Conservation (phyloP, 2,888 invertebrate species). For the Oconnorella tubifera region DNA sequence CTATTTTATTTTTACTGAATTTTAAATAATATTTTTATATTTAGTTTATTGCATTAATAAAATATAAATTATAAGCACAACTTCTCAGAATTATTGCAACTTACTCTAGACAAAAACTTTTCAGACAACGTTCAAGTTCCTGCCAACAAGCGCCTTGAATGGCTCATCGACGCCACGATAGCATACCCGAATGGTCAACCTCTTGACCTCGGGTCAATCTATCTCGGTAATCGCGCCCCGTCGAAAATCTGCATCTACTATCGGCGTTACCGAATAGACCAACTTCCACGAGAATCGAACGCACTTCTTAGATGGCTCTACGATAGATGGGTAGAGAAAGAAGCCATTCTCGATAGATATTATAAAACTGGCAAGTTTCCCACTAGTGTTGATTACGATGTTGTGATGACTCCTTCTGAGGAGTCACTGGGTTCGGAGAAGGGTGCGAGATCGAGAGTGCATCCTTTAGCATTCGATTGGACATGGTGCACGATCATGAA, state of each 20-base stretch:
- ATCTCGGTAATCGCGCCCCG: slow-evolving; percentile 70
- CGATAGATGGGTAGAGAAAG: slow-evolving; percentile 83
- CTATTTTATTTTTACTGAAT: too few species aligned
- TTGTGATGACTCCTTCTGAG: background rate
- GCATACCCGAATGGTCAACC: slow-evolving; percentile 83
- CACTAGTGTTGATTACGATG: background rate
- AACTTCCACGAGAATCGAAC: slow-evolving; percentile 74
- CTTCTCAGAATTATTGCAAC: too few species aligned
- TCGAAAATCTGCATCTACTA: slow-evolving; percentile 77
- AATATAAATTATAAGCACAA: too few species aligned
- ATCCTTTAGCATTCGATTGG: background rate
- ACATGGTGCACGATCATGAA: background rate
- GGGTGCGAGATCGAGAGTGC: background rate
- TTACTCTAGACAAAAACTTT: too few species aligned
- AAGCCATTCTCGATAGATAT: slow-evolving; percentile 75
- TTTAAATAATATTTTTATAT: too few species aligned
- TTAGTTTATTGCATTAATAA: too few species aligned
- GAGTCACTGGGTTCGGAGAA: background rate
- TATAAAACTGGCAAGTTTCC: slow-evolving; percentile 73
- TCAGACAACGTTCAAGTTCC: too few species aligned
- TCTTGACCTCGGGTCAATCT: slow-evolving; percentile 73
- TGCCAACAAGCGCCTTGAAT: slow-evolving; percentile 55
- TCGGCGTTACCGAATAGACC: slow-evolving; percentile 70
- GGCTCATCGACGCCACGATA: slow-evolving; percentile 86
- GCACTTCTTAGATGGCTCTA: slow-evolving; percentile 72